Base-by-base conservation (phyloP, 2,113 vertebrate genomes). In the Dipodomys ordii region DNA sequence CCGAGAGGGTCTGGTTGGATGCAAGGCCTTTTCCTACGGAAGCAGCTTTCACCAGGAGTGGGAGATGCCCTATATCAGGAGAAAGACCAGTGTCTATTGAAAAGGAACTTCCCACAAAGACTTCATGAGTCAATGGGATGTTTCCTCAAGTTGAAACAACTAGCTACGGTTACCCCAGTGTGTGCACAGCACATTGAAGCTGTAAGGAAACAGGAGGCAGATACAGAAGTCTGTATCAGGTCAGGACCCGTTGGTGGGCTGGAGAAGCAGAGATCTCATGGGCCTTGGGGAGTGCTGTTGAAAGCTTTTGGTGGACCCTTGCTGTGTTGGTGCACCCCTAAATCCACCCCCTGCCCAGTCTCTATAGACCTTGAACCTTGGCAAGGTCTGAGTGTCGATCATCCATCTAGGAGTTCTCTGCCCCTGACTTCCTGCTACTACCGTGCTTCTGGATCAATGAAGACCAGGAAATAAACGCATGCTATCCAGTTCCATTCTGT, bases 141-240 rank as follows among this genome's bases (percentile, higher is more conserved):
- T 87, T 94, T 92, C 87, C 78, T 68, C 81, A 95, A 94, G 80
- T 95, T 89, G 72, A 79, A 95, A 84, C 87, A 95, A 93, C 69
- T 79, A 39, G 84, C 82, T 92, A 15, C 72, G 27, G 2, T 92
- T 87, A 62, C 89, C 92, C 28, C 35, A 23, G n/a, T 46, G 20
- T 6, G 5, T 13, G 78, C 39, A 64, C 27, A 78, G 49, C 69
- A 53, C 49, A 27, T 91, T 93, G 87, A 74, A 83, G 8, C 65
- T 94, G 62, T 65, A 87, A 53, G 53, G 60, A 87, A 91, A 85
- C n/a, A 72, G 39, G 67, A 35, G 35, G 44, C 73, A 87, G 60
- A 87, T 25, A 30, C 46, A 83, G 25, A 87, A 88, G 46, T 62
- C 60, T 67, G 2, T 1, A 0, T 12, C 22, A 71, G 79, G 87